Evolutionary conservation across 2,113 vertebrate species (phyloP).

Genomic region (Myotis brandtii): DNA sequence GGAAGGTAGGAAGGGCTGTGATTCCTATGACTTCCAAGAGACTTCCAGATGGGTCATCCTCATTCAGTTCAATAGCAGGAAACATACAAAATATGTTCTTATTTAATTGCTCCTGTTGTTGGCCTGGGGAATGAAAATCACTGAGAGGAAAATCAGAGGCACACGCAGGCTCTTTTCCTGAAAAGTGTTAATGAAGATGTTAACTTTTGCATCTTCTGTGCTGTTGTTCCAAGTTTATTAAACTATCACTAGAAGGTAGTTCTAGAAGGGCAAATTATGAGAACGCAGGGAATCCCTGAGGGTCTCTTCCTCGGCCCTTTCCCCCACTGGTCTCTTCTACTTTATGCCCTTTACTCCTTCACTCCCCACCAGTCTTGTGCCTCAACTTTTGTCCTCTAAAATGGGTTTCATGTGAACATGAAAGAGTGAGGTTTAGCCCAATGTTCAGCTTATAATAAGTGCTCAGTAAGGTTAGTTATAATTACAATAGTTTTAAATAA

Average conservation of each 20-base stretch:
- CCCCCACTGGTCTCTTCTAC: neutral
- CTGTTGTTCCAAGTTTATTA: neutral
- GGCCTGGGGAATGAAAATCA: neutral
- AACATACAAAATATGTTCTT: neutral
- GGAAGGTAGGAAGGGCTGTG: neutral
- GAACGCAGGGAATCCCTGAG: neutral
- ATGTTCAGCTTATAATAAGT: neutral
- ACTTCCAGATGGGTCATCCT: neutral
- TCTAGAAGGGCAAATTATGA: neutral
- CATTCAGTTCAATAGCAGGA: neutral
- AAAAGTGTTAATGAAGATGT: neutral
- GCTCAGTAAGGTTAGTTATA: neutral
- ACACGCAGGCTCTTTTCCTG: neutral
- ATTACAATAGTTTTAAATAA: neutral
- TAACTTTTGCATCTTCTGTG: neutral
- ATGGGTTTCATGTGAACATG: neutral
- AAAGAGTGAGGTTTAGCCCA: neutral
- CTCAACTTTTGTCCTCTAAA: neutral
- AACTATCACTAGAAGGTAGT: neutral
- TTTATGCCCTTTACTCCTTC: neutral
- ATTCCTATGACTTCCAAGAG: neutral
- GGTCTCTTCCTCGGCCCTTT: neutral
- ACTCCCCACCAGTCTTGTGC: neutral
- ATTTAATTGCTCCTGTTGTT: neutral
- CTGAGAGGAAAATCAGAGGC: conserved; percentile 1